These are phyloP conservation scores for Eubasilissa regina DNA, from an alignment of 1,140 invertebrate genomes.

Conservation along the genomic window DNA sequence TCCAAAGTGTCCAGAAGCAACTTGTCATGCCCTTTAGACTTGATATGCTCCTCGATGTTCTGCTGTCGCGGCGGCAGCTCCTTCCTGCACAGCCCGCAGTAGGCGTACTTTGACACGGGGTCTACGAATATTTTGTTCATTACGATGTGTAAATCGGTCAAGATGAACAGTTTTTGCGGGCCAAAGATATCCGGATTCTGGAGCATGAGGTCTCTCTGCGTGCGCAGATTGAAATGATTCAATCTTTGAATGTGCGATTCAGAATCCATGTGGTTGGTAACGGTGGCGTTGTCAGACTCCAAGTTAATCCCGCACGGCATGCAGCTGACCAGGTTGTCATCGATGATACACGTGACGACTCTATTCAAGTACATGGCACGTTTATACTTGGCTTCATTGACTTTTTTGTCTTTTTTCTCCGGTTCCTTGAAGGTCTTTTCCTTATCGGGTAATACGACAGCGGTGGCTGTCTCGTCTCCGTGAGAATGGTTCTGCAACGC, in stretches of 20 bases:
- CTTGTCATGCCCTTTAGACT: constrained; percentile 50
- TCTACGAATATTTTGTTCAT: constrained; percentile 57
- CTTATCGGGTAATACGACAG: constrained; percentile 12
- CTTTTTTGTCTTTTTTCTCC: constrained; percentile 27
- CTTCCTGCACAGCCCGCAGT: constrained; percentile 53
- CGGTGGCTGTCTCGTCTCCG: neutral
- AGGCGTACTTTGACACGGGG: constrained; percentile 52
- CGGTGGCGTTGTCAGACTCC: constrained; percentile 5
- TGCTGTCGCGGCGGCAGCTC: constrained; percentile 49
- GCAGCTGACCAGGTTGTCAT: constrained; percentile 51
- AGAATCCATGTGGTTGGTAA: constrained; percentile 40
- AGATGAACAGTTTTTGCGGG: constrained; percentile 25
- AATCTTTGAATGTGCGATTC: constrained; percentile 44
- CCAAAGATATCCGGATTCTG: constrained; percentile 54
- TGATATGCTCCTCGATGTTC: constrained; percentile 52
- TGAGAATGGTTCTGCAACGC: constrained; percentile 5
- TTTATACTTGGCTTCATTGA: constrained; percentile 35
- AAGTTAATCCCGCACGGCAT: constrained; percentile 47
- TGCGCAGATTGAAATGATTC: constrained; percentile 33
- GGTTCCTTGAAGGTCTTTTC: neutral
- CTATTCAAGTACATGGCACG: constrained; percentile 46
- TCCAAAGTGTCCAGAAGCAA: constrained; percentile 42
- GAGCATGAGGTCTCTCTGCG: constrained; percentile 45
- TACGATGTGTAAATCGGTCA: constrained; percentile 46
- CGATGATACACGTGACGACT: constrained; percentile 39